Conservation (phyloP, 2,797 vertebrate genomes). For the Zenarchopterus dispar region DNA sequence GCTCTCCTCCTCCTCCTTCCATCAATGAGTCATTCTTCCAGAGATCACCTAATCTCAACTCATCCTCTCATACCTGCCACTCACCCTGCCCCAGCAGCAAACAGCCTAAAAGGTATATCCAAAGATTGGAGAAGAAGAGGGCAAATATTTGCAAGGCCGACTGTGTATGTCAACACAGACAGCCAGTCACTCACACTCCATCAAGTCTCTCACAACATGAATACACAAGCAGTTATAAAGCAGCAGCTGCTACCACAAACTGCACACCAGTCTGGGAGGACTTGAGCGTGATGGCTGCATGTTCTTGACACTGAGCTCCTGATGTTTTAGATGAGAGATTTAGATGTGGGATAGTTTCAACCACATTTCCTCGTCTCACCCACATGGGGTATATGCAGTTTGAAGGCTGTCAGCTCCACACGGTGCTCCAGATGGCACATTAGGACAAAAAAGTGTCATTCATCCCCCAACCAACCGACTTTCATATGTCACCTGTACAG, state of each 20-base stretch:
- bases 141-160: slow-evolving; percentile 65
- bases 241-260: slow-evolving; percentile 1
- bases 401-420: slow-evolving; percentile 24
- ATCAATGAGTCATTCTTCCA: slow-evolving; percentile 33
- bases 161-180: slow-evolving; percentile 16
- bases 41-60: slow-evolving; percentile 41
- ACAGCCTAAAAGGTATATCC: slow-evolving; percentile 37
- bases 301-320: slow-evolving; percentile 11
- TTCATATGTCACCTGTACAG: background rate
- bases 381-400: slow-evolving; percentile 28
- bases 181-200: slow-evolving; percentile 9
- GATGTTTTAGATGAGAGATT: slow-evolving; percentile 19
- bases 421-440: slow-evolving; percentile 34
- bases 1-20: slow-evolving; percentile 1
- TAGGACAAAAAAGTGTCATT: slow-evolving; percentile 25
- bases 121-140: slow-evolving; percentile 34
- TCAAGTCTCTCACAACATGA: slow-evolving; percentile 41
- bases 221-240: slow-evolving; percentile 27
- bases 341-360: slow-evolving; percentile 6
- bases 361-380: slow-evolving; percentile 16
- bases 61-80: slow-evolving; percentile 18
- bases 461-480: too few species aligned
- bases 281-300: background rate
- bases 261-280: slow-evolving; percentile 1
- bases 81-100: slow-evolving; percentile 45